Conservation (phyloP, 2,797 vertebrate genomes). For the Fratercula arctica region DNA sequence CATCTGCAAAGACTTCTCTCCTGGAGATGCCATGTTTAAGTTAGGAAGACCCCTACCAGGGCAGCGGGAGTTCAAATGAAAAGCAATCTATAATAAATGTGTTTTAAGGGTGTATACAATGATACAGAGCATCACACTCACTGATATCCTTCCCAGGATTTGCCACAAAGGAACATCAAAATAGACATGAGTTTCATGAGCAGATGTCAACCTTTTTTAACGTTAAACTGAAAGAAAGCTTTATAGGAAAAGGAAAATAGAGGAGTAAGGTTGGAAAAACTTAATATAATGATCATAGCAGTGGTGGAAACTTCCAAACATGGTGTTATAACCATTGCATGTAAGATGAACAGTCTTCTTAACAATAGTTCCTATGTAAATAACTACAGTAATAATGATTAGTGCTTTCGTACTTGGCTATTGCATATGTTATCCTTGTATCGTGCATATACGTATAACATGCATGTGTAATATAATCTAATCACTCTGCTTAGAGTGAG, state of each 20-base stretch:
- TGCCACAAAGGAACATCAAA: neutral
- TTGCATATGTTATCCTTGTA: neutral
- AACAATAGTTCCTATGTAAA: neutral
- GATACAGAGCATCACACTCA: neutral
- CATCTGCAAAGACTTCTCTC: conserved; percentile 38
- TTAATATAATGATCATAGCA: neutral
- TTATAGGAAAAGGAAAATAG: neutral
- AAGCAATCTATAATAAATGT: neutral
- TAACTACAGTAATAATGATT: neutral
- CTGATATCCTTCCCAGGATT: neutral
- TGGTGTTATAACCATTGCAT: neutral
- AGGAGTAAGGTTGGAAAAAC: neutral
- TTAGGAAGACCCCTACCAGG: conserved; percentile 22
- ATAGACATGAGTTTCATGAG: neutral
- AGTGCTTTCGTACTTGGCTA: neutral
- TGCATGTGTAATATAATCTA: neutral
- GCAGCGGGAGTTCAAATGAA: neutral
- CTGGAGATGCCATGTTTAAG: conserved; percentile 6
- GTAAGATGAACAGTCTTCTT: neutral
- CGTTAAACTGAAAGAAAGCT: neutral
- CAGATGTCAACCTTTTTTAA: neutral
- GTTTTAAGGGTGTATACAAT: neutral
- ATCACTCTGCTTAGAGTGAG: neutral
- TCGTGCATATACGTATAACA: neutral
- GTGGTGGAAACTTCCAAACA: neutral